Evolutionary conservation across 2,888 invertebrate species (phyloP).

Genomic region (Villa cingulata): DNA sequence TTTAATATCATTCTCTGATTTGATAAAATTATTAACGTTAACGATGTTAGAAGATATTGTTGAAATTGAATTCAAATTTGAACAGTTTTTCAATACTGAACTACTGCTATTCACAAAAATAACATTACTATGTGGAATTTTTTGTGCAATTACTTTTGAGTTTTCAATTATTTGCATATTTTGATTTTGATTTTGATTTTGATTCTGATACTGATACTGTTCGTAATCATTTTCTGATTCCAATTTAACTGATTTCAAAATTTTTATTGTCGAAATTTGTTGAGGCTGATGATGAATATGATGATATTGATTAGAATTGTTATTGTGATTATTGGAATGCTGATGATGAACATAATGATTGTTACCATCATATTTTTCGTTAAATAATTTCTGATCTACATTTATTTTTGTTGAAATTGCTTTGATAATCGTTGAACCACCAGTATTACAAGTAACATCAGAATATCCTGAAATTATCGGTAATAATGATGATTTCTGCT

Average conservation of each 20-base stretch:
- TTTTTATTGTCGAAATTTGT: neutral
- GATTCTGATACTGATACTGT: neutral
- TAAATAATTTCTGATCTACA: too few relatives aligned
- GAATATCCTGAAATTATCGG: too few relatives aligned
- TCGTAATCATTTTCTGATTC: neutral
- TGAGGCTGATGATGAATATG: neutral
- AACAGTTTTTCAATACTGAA: neutral
- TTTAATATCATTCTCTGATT: neutral
- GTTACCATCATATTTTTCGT: too few relatives aligned
- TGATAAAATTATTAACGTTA: constrained; percentile 9
- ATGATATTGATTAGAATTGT: neutral
- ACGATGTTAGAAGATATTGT: constrained; percentile 2
- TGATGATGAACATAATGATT: too few relatives aligned
- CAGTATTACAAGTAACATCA: too few relatives aligned
- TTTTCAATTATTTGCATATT: neutral
- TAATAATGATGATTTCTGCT: neutral
- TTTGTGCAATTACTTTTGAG: constrained; percentile 18
- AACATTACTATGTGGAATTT: constrained; percentile 31
- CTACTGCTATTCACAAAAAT: constrained; percentile 26
- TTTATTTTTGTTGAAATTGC: neutral
- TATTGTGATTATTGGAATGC: neutral
- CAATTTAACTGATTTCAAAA: neutral
- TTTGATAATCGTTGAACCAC: too few relatives aligned
- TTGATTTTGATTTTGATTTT: neutral
- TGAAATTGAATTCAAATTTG: neutral